Percentiles rank a stretch among this genome's conserved stretches.
These are phyloP conservation scores for Asobara japonica DNA, from an alignment of 1,140 invertebrate species.

Conservation along the genomic window DNA sequence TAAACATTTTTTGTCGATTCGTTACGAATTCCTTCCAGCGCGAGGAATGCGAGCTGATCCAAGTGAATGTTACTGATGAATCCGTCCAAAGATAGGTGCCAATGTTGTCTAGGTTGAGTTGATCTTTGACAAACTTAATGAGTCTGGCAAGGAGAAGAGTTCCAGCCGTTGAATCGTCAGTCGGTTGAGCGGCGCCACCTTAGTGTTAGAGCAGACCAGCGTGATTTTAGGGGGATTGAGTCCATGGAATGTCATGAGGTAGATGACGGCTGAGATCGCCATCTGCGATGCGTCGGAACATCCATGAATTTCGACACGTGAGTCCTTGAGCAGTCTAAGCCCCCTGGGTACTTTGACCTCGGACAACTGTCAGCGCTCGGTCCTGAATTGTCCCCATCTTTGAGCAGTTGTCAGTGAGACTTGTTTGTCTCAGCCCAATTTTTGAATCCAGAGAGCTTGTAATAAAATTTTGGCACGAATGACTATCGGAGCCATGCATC, in stretches of 20 bases:
- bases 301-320: slow-evolving; percentile 38
- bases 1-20: no score
- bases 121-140: neutral
- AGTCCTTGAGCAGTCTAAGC: no score
- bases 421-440: slow-evolving; percentile 36
- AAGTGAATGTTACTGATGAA: neutral
- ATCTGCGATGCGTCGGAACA: slow-evolving; percentile 43
- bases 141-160: slow-evolving; percentile 15
- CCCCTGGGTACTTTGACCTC: no score
- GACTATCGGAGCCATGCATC: slow-evolving; percentile 22
- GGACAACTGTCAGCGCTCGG: slow-evolving; percentile 22
- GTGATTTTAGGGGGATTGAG: neutral
- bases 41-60: no score
- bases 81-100: no score
- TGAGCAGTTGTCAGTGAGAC: neutral
- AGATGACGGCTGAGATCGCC: slow-evolving; percentile 37
- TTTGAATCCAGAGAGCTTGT: slow-evolving; percentile 35
- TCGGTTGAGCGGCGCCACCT: slow-evolving; percentile 21
- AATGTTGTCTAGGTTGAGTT: no score
- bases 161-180: slow-evolving; percentile 21
- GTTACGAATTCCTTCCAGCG: no score
- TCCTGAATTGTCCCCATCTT: slow-evolving; percentile 16
- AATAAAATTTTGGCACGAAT: slow-evolving; percentile 35
- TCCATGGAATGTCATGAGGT: slow-evolving; percentile 4
- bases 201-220: slow-evolving; percentile 11